Percentiles rank a stretch among this genome's conserved stretches.
Conservation (phyloP, 2,113 vertebrate species). For the Tylochromis polylepis region DNA sequence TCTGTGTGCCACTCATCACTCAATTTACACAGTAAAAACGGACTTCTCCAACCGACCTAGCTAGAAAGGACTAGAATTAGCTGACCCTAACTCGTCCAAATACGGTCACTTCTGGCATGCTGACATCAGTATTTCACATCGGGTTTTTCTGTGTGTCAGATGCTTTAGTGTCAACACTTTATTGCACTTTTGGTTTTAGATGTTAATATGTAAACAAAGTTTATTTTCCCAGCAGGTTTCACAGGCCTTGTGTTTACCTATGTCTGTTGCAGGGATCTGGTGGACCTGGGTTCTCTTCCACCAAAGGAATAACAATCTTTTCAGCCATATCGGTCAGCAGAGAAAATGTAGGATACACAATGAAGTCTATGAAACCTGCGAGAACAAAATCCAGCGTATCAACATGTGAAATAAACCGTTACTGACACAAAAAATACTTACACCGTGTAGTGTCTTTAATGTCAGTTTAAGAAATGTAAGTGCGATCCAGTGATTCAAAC, state of each 20-base stretch:
- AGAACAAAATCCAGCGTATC: not conserved
- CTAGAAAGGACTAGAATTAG: not conserved
- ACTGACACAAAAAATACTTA: not conserved
- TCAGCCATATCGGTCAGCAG: conserved; percentile 90
- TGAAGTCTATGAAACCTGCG: conserved; percentile 92
- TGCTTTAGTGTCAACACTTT: not conserved
- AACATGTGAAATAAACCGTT: not conserved
- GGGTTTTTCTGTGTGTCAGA: not conserved
- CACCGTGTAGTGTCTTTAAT: rapidly evolving
- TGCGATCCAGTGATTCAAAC: not conserved
- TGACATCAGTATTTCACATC: not conserved
- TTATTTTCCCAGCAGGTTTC: not conserved
- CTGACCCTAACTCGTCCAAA: not conserved
- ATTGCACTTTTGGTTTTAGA: no score
- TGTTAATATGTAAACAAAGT: not conserved
- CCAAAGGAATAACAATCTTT: conserved; percentile 84
- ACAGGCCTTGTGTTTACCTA: conserved; percentile 44
- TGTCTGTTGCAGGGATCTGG: conserved; percentile 71
- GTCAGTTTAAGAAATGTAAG: not conserved
- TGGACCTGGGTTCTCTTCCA: conserved; percentile 81
- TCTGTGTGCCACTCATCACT: not conserved
- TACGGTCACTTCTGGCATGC: not conserved
- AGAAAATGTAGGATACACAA: conserved; percentile 91
- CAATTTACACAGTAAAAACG: not conserved
- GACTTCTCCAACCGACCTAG: not conserved